Conservation (phyloP, 2,113 vertebrate species). For the Seriola dumerili region DNA sequence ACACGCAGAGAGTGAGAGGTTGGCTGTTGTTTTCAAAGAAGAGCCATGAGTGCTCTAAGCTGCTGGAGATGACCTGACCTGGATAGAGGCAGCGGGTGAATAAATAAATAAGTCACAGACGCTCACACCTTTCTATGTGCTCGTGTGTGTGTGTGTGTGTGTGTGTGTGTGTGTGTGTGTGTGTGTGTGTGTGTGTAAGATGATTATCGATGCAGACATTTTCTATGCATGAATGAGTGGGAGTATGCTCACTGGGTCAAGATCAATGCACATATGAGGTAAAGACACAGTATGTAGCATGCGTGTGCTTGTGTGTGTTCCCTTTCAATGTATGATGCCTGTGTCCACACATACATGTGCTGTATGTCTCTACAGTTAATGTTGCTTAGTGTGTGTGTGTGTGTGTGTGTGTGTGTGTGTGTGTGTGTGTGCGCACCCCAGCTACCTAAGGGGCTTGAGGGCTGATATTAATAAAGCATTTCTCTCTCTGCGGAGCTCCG, state of each 20-base stretch:
- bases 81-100: constrained; percentile 54
- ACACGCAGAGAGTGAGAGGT: constrained; percentile 31
- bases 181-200: constrained; percentile 25
- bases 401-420: constrained; percentile 27
- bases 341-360: constrained; percentile 14
- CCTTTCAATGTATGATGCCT: not conserved
- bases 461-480: constrained; percentile 80
- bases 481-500: constrained; percentile 74
- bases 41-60: constrained; percentile 48
- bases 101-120: constrained; percentile 59
- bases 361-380: constrained; percentile 17
- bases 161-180: too few species aligned
- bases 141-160: too few species aligned
- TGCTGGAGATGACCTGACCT: constrained; percentile 64
- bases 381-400: constrained; percentile 1
- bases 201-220: constrained; percentile 50
- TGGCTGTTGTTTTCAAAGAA: constrained; percentile 56
- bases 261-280: constrained; percentile 46
- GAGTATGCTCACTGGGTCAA: constrained; percentile 30
- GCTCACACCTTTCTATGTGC: not conserved
- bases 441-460: constrained; percentile 44
- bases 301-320: constrained; percentile 6
- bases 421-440: constrained; percentile 22
- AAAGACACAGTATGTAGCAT: constrained; percentile 5
- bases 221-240: constrained; percentile 52